Conservation (phyloP, 1,140 invertebrate genomes). For the Catajapyx aquilonaris region DNA sequence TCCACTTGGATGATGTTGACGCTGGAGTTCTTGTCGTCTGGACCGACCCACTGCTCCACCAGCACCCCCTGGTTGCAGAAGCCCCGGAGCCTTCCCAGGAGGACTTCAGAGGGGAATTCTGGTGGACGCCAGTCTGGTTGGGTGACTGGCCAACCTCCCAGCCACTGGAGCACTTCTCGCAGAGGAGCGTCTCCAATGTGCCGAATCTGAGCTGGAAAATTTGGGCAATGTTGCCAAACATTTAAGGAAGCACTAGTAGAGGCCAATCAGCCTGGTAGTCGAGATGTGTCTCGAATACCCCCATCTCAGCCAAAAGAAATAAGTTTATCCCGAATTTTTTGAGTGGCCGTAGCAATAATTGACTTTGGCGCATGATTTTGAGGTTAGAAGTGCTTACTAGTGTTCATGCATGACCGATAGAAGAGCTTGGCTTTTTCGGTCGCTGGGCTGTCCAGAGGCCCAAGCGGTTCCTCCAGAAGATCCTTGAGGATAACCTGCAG, state of each 20-base stretch:
- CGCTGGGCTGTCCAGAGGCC: conserved; percentile 38
- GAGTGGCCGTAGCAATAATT: no score
- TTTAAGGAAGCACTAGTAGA: no score
- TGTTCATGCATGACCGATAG: conserved; percentile 69
- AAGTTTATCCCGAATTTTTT: no score
- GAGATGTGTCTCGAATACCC: no score
- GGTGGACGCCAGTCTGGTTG: conserved; percentile 36
- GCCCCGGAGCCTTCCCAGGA: conserved; percentile 42
- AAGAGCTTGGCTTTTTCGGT: conserved; percentile 64
- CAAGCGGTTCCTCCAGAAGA: conserved; percentile 29
- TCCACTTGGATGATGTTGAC: conserved; percentile 73
- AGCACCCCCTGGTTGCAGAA: conserved; percentile 52
- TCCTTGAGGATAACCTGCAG: conserved; percentile 63
- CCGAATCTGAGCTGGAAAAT: conserved; percentile 40
- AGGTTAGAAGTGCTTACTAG: conserved; percentile 40
- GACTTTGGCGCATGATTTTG: neutral
- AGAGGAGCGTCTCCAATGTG: conserved; percentile 41
- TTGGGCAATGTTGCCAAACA: no score
- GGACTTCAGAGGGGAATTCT: conserved; percentile 30
- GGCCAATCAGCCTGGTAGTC: no score
- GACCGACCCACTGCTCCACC: conserved; percentile 59
- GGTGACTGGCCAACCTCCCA: conserved; percentile 61
- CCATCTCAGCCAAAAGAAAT: no score
- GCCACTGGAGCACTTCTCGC: conserved; percentile 27
- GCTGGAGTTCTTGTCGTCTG: conserved; percentile 67